Percentiles rank a stretch among this genome's conserved stretches.
These are phyloP conservation scores for Mus spicilegus DNA, from an alignment of 2,113 vertebrate genomes.

Conservation along the genomic window DNA sequence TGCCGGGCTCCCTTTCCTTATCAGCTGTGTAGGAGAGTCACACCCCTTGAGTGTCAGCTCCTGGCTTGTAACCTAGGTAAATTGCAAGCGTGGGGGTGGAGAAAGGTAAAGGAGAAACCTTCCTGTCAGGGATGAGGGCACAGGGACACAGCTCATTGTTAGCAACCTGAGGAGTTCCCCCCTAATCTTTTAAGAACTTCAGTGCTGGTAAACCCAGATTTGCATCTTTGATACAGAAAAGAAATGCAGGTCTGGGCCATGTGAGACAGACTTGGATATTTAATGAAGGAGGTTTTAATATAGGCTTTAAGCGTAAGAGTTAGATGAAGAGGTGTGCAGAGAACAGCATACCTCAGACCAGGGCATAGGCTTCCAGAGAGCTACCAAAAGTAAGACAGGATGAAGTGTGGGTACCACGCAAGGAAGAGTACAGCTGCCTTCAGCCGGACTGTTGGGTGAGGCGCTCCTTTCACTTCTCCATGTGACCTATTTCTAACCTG, in stretches of 20 bases:
- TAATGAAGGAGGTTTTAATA: too few species aligned
- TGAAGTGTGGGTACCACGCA: too few species aligned
- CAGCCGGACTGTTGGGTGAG: not conserved
- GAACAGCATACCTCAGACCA: not conserved
- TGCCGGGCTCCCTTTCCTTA: not conserved
- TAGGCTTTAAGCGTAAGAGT: not conserved
- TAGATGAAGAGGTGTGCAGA: too few species aligned
- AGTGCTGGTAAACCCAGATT: not conserved
- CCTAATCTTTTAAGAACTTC: not conserved
- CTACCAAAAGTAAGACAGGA: not conserved
- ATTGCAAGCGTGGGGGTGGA: not conserved
- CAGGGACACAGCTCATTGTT: too few species aligned
- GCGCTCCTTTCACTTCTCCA: not conserved
- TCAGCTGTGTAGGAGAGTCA: not conserved
- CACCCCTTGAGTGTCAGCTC: not conserved
- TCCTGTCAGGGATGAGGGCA: not conserved
- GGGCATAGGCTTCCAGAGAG: too few species aligned
- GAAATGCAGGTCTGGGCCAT: not conserved
- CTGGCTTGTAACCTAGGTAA: conserved; percentile 5
- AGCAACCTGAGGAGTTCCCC: too few species aligned
- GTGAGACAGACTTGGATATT: not conserved
- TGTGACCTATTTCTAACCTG: not conserved
- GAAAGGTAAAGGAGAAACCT: not conserved
- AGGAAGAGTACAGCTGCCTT: too few species aligned
- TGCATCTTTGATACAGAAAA: not conserved